Conservation (phyloP, 2,797 vertebrate genomes). For the Nyctalus aviator region DNA sequence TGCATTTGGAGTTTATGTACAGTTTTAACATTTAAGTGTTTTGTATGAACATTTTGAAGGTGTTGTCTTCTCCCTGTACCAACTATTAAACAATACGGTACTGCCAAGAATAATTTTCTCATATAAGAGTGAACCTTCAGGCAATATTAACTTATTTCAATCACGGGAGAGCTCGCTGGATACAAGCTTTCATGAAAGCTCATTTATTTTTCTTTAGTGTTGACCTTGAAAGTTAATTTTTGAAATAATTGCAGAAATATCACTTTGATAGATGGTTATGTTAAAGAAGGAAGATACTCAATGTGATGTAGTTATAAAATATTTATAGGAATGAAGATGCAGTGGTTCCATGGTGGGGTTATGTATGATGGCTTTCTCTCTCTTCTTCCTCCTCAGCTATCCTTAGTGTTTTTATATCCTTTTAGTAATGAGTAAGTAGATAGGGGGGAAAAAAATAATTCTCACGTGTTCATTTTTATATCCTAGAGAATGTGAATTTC, state of each 20-base stretch:
- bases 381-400: neutral
- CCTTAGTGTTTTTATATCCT: conserved; percentile 22
- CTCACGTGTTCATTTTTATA: conserved; percentile 12
- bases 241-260: neutral
- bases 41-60: neutral
- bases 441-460: neutral
- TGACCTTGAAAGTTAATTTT: conserved; percentile 54
- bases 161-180: neutral
- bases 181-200: conserved; percentile 27
- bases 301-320: neutral
- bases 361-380: neutral
- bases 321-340: neutral
- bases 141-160: neutral
- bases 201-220: conserved; percentile 41
- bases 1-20: neutral
- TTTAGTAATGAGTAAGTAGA: neutral
- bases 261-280: neutral
- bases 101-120: neutral
- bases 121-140: neutral
- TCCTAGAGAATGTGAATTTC: conserved; percentile 21
- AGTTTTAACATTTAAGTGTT: conserved; percentile 57
- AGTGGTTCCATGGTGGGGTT: neutral
- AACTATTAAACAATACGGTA: neutral
- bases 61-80: neutral
- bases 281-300: neutral